Evolutionary conservation across 2,888 invertebrate species (phyloP).

Genomic region (Cosmorhoe ocellata): DNA sequence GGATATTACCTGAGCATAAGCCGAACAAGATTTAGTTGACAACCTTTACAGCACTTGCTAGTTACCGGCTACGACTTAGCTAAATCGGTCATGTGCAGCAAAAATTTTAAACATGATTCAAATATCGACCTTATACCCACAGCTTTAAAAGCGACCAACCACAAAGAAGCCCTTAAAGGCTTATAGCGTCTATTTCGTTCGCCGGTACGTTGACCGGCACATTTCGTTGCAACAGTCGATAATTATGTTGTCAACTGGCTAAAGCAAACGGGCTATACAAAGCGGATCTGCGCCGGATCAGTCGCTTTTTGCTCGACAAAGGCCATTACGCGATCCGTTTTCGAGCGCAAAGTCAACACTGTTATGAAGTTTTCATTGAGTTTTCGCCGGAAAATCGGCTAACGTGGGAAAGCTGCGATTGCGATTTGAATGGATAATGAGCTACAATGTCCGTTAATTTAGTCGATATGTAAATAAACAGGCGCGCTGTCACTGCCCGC

Average conservation of each 20-base stretch:
- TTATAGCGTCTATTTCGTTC: slow-evolving; percentile 52
- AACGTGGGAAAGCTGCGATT: slow-evolving; percentile 69
- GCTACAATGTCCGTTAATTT: slow-evolving; percentile 70
- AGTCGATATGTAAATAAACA: slow-evolving; percentile 77
- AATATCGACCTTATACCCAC: slow-evolving; percentile 23
- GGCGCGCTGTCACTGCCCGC: slow-evolving; percentile 45
- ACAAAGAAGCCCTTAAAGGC: slow-evolving; percentile 44
- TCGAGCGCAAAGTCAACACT: slow-evolving; percentile 73
- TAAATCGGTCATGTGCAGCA: slow-evolving; percentile 29
- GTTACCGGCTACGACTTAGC: slow-evolving; percentile 26
- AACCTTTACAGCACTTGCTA: slow-evolving; percentile 22
- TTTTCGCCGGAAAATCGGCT: slow-evolving; percentile 69
- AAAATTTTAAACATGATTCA: slow-evolving; percentile 23
- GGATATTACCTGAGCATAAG: slow-evolving; percentile 5
- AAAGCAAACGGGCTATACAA: slow-evolving; percentile 72
- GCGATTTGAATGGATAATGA: slow-evolving; percentile 78
- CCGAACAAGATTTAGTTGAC: slow-evolving; percentile 23
- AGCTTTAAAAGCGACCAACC: slow-evolving; percentile 19
- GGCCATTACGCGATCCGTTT: slow-evolving; percentile 77
- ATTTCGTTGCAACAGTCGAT: slow-evolving; percentile 62
- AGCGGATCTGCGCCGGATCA: slow-evolving; percentile 74
- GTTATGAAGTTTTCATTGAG: slow-evolving; percentile 77
- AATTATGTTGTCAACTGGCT: slow-evolving; percentile 76
- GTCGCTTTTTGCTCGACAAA: slow-evolving; percentile 78
- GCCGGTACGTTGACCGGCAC: slow-evolving; percentile 60